Evolutionary conservation across 2,797 vertebrate genomes (phyloP).

Genomic region (Phoebastria nigripes): DNA sequence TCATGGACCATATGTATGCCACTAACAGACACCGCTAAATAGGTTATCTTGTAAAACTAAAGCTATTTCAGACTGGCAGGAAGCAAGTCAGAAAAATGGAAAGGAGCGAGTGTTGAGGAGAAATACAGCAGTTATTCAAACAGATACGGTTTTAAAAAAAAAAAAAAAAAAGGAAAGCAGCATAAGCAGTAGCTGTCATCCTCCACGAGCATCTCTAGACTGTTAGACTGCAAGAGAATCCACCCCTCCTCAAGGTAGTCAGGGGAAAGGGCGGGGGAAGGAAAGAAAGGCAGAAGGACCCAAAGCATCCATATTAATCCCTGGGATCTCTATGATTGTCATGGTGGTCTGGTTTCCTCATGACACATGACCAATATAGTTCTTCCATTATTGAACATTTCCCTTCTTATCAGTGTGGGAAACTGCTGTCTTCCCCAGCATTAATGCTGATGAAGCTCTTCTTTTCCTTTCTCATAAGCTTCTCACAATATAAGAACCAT

Average conservation of each 20-base stretch:
- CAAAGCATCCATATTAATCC: not conserved
- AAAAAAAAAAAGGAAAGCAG: not conserved
- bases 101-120: not conserved
- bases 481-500: not conserved
- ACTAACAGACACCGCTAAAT: not conserved
- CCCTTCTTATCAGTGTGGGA: not conserved
- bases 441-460: not conserved
- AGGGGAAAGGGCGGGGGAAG: rapidly evolving
- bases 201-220: not conserved
- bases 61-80: not conserved
- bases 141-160: not conserved
- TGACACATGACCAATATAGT: not conserved
- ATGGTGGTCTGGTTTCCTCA: not conserved
- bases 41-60: not conserved
- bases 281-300: not conserved
- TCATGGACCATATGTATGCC: constrained; percentile 9
- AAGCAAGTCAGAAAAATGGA: not conserved
- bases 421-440: not conserved
- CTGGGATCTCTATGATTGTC: not conserved
- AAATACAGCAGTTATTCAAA: not conserved
- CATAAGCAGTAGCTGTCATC: not conserved
- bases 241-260: not conserved
- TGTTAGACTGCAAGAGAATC: not conserved
- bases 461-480: not conserved
- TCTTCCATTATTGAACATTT: not conserved